phyloP scores from a whole-genome alignment of 2,113 vertebrate species.

The Bucco capensis region DNA sequence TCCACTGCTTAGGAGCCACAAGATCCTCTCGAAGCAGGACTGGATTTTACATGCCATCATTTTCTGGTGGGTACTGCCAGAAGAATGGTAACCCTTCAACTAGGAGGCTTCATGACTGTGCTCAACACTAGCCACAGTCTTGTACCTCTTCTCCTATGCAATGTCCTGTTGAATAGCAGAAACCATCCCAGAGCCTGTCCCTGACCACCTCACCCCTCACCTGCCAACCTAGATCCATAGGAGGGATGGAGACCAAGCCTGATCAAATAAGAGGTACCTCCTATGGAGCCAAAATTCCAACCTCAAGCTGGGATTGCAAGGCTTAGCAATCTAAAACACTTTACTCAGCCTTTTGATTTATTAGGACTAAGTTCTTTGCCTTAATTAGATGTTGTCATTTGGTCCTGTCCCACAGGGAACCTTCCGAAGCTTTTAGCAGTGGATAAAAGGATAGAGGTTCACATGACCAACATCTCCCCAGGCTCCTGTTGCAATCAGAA shows the following conservation, averaged over 20 bases:
- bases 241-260: neutral
- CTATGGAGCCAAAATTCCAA: neutral
- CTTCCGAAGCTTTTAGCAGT: neutral
- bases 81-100: neutral
- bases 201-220: neutral
- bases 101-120: neutral
- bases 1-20: neutral
- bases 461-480: neutral
- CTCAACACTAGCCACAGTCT: neutral
- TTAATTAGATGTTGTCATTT: neutral
- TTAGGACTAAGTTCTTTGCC: neutral
- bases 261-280: neutral
- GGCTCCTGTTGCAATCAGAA: neutral
- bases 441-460: neutral
- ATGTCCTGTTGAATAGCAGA: neutral
- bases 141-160: neutral
- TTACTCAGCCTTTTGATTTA: neutral
- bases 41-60: neutral
- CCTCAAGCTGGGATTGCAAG: neutral
- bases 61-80: neutral
- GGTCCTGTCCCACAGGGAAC: neutral
- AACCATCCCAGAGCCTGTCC: neutral
- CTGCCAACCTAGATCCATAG: neutral
- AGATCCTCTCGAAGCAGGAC: neutral
- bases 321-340: neutral